phyloP scores from a whole-genome alignment of 2,797 vertebrate genomes.

The Sebastes alutus region DNA sequence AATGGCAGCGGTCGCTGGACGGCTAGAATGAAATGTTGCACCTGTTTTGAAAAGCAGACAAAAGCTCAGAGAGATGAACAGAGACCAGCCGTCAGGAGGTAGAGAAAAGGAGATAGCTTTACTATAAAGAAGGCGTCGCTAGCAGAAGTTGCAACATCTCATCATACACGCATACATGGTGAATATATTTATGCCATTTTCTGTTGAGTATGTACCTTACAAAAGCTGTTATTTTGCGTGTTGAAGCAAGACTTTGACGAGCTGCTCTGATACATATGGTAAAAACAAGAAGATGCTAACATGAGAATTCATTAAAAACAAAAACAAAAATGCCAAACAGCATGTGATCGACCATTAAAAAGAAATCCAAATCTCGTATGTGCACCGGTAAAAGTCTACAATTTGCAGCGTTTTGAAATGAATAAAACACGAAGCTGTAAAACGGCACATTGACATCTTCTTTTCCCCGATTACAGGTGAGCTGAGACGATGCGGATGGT shows the following conservation, averaged over 20 bases:
- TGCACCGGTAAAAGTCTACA: slow-evolving; percentile 33
- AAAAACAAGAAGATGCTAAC: slow-evolving; percentile 66
- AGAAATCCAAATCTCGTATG: slow-evolving; percentile 29
- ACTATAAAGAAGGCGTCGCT: slow-evolving; percentile 85
- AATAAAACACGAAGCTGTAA: slow-evolving; percentile 41
- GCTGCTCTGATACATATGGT: slow-evolving; percentile 71
- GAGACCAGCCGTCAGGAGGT: slow-evolving; percentile 54
- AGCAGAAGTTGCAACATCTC: slow-evolving; percentile 85
- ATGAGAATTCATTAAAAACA: slow-evolving; percentile 40
- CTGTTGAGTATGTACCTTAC: slow-evolving; percentile 75
- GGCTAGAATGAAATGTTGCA: not conserved
- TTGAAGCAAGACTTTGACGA: slow-evolving; percentile 73
- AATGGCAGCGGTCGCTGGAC: not conserved
- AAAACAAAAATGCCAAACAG: slow-evolving; percentile 11
- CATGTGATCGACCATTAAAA: slow-evolving; percentile 37
- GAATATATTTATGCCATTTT: slow-evolving; percentile 80
- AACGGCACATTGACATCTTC: slow-evolving; percentile 39
- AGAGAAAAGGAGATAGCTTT: slow-evolving; percentile 87
- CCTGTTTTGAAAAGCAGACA: not conserved
- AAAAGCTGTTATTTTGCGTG: slow-evolving; percentile 79
- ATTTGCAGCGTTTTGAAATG: slow-evolving; percentile 54
- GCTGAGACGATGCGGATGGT: slow-evolving; percentile 22
- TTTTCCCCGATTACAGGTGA: slow-evolving; percentile 17
- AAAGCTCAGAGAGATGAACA: slow-evolving; percentile 3
- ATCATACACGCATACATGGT: slow-evolving; percentile 85